Evolutionary conservation across 2,113 vertebrate species (phyloP).

Genomic region (Ciconia stormi): DNA sequence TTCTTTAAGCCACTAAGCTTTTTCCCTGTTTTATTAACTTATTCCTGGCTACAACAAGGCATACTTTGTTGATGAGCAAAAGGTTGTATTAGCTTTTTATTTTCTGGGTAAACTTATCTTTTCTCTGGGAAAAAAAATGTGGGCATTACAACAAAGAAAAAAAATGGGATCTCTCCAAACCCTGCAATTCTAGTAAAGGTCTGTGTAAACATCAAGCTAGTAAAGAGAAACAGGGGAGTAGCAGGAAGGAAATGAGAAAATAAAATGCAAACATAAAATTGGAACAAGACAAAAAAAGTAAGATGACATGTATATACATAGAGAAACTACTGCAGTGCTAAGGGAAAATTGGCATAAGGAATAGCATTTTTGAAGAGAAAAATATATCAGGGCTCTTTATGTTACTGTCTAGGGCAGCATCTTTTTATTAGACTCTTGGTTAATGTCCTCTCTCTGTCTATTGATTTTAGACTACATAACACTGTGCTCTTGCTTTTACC

Average conservation of each 20-base stretch:
- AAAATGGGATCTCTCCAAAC: conserved; percentile 68
- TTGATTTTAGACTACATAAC: conserved; percentile 63
- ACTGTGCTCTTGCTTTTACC: conserved; percentile 37
- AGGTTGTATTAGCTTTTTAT: conserved; percentile 83
- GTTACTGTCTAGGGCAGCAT: conserved; percentile 56
- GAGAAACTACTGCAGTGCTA: conserved; percentile 32
- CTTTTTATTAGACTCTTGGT: conserved; percentile 74
- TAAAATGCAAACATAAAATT: conserved; percentile 82
- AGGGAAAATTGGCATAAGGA: conserved; percentile 46
- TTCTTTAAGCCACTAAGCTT: conserved; percentile 80
- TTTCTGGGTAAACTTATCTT: conserved; percentile 82
- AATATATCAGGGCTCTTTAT: conserved; percentile 65
- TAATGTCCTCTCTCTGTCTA: conserved; percentile 57
- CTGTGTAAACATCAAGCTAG: conserved; percentile 74
- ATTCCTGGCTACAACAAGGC: conserved; percentile 81
- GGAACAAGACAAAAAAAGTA: conserved; percentile 70
- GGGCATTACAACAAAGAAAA: conserved; percentile 65
- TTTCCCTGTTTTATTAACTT: conserved; percentile 84
- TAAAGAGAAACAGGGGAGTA: conserved; percentile 76
- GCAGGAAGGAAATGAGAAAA: conserved; percentile 76
- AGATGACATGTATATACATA: conserved; percentile 49
- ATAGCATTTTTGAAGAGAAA: conserved; percentile 44
- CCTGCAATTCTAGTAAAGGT: conserved; percentile 72
- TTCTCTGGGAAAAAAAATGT: conserved; percentile 66
- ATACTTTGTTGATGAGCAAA: conserved; percentile 85